phyloP scores from a whole-genome alignment of 2,888 invertebrate genomes.

The Blastobasis lacticolella region DNA sequence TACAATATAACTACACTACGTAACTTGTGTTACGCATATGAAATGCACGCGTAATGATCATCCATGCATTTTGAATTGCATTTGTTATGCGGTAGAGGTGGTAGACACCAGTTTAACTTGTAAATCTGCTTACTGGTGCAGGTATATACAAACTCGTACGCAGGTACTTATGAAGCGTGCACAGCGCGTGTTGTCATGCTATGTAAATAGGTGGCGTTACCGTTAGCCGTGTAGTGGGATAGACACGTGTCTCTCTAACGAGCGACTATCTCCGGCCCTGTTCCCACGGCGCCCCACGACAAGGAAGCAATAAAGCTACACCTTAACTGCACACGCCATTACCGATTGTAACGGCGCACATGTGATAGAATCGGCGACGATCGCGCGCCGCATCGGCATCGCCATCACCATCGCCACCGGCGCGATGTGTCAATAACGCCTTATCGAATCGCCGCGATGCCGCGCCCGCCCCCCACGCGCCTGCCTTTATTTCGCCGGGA shows the following conservation, averaged over 20 bases:
- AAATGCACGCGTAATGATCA: background rate
- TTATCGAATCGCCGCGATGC: slow-evolving; percentile 54
- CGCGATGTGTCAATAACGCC: slow-evolving; percentile 51
- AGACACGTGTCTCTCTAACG: slow-evolving; percentile 57
- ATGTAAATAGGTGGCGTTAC: slow-evolving; percentile 22
- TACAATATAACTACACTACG: background rate
- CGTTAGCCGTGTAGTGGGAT: slow-evolving; percentile 11
- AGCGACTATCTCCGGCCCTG: slow-evolving; percentile 65
- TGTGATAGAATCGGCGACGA: slow-evolving; percentile 56
- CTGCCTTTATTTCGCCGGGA: slow-evolving; percentile 2
- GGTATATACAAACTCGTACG: too few species aligned
- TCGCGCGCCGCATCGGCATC: slow-evolving; percentile 24
- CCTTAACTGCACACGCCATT: slow-evolving; percentile 69
- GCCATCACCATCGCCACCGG: slow-evolving; percentile 20
- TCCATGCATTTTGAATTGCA: background rate
- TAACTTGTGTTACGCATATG: background rate
- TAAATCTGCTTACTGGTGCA: too few species aligned
- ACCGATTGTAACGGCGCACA: slow-evolving; percentile 65
- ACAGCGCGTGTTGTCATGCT: background rate
- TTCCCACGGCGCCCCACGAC: slow-evolving; percentile 55
- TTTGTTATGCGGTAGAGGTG: background rate
- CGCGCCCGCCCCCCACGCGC: slow-evolving; percentile 13
- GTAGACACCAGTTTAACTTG: too few species aligned
- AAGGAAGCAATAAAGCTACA: slow-evolving; percentile 71
- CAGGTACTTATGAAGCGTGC: too few species aligned